Percentiles rank a stretch among this genome's conserved stretches.
Conservation (phyloP, 2,888 invertebrate genomes). For the Dynastes maya region DNA sequence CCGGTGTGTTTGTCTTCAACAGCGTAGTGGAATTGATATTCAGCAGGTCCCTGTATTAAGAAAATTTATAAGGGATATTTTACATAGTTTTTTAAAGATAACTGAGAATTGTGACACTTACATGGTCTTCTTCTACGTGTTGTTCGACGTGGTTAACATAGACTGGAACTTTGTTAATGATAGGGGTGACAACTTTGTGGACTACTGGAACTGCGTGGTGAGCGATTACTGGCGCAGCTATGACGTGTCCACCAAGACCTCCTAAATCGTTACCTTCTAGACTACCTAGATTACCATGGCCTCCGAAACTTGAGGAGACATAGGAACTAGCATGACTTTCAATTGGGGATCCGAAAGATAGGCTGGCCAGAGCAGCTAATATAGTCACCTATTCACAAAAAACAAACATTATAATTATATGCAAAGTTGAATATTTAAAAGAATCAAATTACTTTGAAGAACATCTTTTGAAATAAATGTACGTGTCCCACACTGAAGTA, state of each 20-base stretch:
- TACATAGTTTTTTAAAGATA: neutral
- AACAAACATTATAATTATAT: too few species aligned
- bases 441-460: too few species aligned
- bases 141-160: neutral
- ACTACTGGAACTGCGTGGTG: slow-evolving; percentile 15
- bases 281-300: neutral
- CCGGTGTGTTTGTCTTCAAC: slow-evolving; percentile 48
- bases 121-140: slow-evolving; percentile 1
- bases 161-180: neutral
- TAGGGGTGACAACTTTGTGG: slow-evolving; percentile 33
- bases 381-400: too few species aligned
- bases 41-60: slow-evolving; percentile 36
- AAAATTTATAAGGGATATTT: neutral
- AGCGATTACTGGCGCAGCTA: neutral
- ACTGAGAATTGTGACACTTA: neutral
- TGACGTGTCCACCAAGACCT: neutral
- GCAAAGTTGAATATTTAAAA: too few species aligned
- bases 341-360: neutral
- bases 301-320: slow-evolving; percentile 13
- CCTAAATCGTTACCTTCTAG: neutral
- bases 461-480: too few species aligned
- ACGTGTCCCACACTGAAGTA: too few species aligned
- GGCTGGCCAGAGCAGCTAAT: too few species aligned
- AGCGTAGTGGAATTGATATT: slow-evolving; percentile 44
- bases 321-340: neutral